Percentiles rank a stretch among this genome's conserved stretches.
phyloP scores from a whole-genome alignment of 2,113 vertebrate species.

The Diadophis punctatus region DNA sequence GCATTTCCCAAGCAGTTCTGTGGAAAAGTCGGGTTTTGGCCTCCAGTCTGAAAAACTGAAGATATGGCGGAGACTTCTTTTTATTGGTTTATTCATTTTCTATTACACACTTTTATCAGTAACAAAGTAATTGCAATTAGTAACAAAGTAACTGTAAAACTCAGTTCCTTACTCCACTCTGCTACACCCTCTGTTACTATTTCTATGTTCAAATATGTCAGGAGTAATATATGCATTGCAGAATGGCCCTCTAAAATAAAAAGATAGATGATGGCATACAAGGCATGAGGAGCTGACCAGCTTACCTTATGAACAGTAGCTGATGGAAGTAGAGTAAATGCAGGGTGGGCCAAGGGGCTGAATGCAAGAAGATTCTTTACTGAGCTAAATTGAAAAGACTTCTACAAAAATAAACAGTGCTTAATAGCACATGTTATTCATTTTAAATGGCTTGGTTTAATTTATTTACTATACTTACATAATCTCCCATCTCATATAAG shows the following conservation, averaged over 20 bases:
- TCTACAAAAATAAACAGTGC: not conserved
- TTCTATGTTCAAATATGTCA: not conserved
- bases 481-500: not conserved
- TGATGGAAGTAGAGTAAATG: not conserved
- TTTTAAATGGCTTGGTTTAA: not conserved
- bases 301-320: not conserved
- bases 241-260: not conserved
- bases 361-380: not conserved
- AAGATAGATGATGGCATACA: not conserved
- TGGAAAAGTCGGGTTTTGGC: not conserved
- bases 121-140: not conserved
- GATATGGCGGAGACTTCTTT: not conserved
- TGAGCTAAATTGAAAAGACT: not conserved
- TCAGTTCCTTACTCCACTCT: not conserved
- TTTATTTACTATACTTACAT: not conserved
- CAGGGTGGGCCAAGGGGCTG: not conserved
- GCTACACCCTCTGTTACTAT: not conserved
- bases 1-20: not conserved
- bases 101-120: not conserved
- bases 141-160: not conserved
- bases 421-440: not conserved
- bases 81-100: not conserved
- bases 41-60: not conserved
- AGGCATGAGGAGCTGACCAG: not conserved
- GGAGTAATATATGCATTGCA: not conserved